Percentiles rank a stretch among this genome's conserved stretches.
Conservation (phyloP, 1,140 invertebrate genomes). For the Dendroctonus valens region DNA sequence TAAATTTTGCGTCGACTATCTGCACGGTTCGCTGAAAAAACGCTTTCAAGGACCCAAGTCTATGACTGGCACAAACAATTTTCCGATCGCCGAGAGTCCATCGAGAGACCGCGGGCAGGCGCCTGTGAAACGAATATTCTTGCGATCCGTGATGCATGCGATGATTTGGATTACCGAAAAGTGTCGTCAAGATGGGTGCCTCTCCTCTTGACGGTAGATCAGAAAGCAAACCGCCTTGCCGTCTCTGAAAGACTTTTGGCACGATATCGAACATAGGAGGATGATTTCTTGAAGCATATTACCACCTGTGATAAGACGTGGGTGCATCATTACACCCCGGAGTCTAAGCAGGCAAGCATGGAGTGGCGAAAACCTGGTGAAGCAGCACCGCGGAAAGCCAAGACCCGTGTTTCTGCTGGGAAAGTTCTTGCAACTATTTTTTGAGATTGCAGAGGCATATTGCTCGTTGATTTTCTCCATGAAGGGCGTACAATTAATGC, state of each 20-base stretch:
- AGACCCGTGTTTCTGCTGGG: conserved; percentile 6
- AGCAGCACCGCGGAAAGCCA: conserved; percentile 8
- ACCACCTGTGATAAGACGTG: conserved; percentile 19
- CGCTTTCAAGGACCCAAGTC: background rate
- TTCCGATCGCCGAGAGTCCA: too few species aligned
- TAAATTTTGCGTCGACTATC: too few species aligned
- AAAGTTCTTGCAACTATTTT: conserved; percentile 17
- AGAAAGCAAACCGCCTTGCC: too few species aligned
- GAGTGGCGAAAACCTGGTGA: too few species aligned
- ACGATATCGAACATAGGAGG: background rate
- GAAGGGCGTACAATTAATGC: too few species aligned
- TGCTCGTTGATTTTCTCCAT: too few species aligned
- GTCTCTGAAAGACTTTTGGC: background rate
- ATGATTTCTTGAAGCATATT: conserved; percentile 13
- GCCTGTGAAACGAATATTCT: too few species aligned
- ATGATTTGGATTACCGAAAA: too few species aligned
- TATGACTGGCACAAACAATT: background rate
- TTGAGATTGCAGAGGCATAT: background rate
- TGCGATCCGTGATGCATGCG: too few species aligned
- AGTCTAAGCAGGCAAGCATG: conserved; percentile 11
- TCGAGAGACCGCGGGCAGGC: too few species aligned
- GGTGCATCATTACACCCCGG: conserved; percentile 23
- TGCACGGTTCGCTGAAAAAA: too few species aligned
- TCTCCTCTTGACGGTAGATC: background rate
- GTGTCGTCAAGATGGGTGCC: background rate